Conservation (phyloP, 1,140 invertebrate genomes). For the Gerris buenoi region DNA sequence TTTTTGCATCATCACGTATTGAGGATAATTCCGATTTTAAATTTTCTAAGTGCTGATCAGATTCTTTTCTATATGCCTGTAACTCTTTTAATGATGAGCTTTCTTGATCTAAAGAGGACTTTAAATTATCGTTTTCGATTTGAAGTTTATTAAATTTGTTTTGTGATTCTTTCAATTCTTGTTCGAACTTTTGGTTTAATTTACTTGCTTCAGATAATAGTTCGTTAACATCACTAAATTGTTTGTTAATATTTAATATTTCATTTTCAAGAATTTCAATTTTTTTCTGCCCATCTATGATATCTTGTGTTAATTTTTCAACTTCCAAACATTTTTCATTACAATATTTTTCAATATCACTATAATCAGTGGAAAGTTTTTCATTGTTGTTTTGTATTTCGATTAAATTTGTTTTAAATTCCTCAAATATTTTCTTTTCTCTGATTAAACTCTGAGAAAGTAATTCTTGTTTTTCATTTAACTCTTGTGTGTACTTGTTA, state of each 20-base stretch:
- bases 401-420: background rate
- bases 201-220: background rate
- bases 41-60: too few species aligned
- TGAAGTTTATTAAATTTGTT: background rate
- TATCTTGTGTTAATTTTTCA: background rate
- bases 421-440: background rate
- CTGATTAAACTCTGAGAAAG: background rate
- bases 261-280: background rate
- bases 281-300: background rate
- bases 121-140: background rate
- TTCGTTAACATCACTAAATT: background rate
- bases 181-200: background rate
- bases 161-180: background rate
- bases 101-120: too few species aligned
- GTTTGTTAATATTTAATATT: background rate
- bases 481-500: background rate
- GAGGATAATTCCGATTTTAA: too few species aligned
- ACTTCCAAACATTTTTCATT: background rate
- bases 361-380: background rate
- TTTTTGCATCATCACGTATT: too few species aligned
- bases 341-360: background rate
- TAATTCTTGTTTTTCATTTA: conserved; percentile 4
- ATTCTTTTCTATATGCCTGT: too few species aligned
- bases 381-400: background rate
- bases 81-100: too few species aligned